Percentiles rank a stretch among this genome's conserved stretches.
Conservation (phyloP, 2,113 vertebrate genomes). For the Ginglymostoma cirratum region DNA sequence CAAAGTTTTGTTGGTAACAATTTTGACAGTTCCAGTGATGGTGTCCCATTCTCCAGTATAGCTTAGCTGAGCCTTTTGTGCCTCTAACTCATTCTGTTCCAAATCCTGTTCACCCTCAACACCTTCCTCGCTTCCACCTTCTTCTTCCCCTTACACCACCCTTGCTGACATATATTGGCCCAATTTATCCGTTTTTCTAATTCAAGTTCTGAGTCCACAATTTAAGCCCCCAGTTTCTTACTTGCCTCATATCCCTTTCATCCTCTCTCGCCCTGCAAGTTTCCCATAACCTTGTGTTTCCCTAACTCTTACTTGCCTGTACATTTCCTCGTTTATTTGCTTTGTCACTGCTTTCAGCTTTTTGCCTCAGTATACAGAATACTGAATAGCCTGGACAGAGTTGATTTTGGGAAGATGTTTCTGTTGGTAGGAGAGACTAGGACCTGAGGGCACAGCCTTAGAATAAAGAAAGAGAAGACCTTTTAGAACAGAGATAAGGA, state of each 20-base stretch:
- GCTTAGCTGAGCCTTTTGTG: not conserved
- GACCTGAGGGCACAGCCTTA: too few relatives aligned
- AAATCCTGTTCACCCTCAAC: not conserved
- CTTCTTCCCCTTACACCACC: not conserved
- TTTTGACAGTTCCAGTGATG: not conserved
- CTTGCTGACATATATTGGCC: not conserved
- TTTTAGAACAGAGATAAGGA: too few relatives aligned
- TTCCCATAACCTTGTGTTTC: not conserved
- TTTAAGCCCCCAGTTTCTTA: not conserved
- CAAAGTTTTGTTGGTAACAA: not conserved
- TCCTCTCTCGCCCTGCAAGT: not conserved
- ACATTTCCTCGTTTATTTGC: not conserved
- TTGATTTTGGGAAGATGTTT: too few relatives aligned
- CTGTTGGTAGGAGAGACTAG: too few relatives aligned
- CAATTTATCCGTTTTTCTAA: not conserved
- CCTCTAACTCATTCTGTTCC: not conserved
- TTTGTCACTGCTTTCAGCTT: not conserved
- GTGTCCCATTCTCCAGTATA: not conserved
- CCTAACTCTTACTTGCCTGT: not conserved
- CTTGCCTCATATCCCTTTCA: not conserved
- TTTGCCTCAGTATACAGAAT: too few relatives aligned
- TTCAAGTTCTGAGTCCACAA: not conserved
- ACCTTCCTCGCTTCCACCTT: too few relatives aligned
- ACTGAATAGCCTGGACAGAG: too few relatives aligned
- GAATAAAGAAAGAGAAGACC: too few relatives aligned